Conservation (phyloP, 2,888 invertebrate genomes). For the Sinodicranocentrus sp. region DNA sequence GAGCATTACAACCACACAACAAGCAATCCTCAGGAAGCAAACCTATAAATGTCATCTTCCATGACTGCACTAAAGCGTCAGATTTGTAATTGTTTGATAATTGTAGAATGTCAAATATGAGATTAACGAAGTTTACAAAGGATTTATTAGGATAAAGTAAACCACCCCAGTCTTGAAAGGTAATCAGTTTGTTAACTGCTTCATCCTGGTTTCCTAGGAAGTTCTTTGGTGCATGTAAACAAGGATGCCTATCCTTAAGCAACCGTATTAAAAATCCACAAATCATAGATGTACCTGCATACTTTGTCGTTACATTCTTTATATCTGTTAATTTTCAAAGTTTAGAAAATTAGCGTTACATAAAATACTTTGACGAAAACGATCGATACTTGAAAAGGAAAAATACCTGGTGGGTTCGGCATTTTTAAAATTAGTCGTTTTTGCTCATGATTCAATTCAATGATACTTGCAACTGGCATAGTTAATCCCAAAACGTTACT, state of each 20-base stretch:
- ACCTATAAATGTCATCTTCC: conserved; percentile 13
- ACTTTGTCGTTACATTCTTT: conserved; percentile 29
- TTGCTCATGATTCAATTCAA: background rate
- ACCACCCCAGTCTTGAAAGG: conserved; percentile 48
- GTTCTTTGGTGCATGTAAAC: background rate
- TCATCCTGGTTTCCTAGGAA: background rate
- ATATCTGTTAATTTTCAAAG: background rate
- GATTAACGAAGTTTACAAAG: conserved; percentile 31
- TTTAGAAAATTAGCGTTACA: background rate
- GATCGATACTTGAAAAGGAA: no score
- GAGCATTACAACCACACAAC: conserved; percentile 27
- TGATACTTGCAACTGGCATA: background rate
- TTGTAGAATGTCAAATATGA: conserved; percentile 22
- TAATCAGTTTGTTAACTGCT: background rate
- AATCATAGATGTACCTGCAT: conserved; percentile 47
- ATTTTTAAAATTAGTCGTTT: background rate
- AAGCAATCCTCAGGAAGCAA: background rate
- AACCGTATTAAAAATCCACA: conserved; percentile 38
- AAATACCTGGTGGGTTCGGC: conserved; percentile 16
- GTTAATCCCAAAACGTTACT: background rate
- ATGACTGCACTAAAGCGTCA: conserved; percentile 32
- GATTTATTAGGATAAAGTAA: conserved; percentile 32
- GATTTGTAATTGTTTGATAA: background rate
- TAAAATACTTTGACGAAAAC: background rate
- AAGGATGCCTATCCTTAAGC: conserved; percentile 24